These are phyloP conservation scores for Lophura nycthemera DNA, from an alignment of 2,113 vertebrate species.

Conservation along the genomic window DNA sequence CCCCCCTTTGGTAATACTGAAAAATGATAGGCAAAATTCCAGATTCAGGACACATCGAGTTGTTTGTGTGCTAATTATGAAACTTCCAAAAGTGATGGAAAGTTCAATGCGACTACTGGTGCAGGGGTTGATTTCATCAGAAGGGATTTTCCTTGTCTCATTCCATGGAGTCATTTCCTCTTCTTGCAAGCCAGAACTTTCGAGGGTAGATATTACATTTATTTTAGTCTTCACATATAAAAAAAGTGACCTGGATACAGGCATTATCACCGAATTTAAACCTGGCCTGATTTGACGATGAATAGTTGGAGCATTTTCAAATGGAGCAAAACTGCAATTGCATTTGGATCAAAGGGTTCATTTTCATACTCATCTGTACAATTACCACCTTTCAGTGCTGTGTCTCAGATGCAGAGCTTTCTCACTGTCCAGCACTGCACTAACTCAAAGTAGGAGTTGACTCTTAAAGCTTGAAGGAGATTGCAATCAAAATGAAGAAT, in stretches of 20 bases:
- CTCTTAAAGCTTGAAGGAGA: background rate
- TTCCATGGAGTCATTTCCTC: background rate
- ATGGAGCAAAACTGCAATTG: background rate
- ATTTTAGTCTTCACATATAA: background rate
- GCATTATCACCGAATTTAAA: background rate
- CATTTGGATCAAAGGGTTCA: background rate
- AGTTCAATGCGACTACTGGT: background rate
- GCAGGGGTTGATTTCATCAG: background rate
- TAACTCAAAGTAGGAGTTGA: background rate
- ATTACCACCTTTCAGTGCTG: background rate
- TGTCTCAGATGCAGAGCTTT: background rate
- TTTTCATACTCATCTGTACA: background rate
- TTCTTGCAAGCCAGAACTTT: background rate
- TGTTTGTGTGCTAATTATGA: background rate
- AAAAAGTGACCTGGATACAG: background rate
- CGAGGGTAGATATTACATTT: background rate
- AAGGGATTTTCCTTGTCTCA: background rate
- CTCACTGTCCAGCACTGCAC: rapidly evolving
- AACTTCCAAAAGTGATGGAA: background rate
- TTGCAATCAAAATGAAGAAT: background rate
- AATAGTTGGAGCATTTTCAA: background rate
- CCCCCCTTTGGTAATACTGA: background rate
- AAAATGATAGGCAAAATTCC: background rate
- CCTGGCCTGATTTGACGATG: background rate
- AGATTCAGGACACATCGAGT: background rate